Evolutionary conservation across 2,113 vertebrate species (phyloP).

Genomic region (Haemorhous mexicanus): DNA sequence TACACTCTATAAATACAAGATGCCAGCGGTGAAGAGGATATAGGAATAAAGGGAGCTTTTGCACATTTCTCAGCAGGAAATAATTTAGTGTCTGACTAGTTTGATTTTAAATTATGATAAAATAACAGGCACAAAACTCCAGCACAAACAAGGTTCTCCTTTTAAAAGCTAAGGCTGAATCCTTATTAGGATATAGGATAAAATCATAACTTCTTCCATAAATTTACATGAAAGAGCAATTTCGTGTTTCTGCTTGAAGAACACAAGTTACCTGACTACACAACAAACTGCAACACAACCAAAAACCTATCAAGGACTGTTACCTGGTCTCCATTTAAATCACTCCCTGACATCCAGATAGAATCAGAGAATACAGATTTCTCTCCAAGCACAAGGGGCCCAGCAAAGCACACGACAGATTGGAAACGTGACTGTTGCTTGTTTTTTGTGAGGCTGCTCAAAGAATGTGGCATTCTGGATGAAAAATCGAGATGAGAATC

Average conservation of each 20-base stretch:
- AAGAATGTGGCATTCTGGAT: neutral
- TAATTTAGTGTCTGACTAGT: constrained; percentile 34
- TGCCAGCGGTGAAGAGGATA: constrained; percentile 42
- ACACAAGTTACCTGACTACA: constrained; percentile 31
- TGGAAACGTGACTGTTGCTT: neutral
- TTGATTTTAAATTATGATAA: constrained; percentile 58
- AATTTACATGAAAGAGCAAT: constrained; percentile 2
- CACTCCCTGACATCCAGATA: neutral
- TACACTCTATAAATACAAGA: constrained; percentile 32
- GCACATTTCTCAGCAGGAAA: constrained; percentile 48
- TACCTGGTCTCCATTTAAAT: neutral
- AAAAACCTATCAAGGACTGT: neutral
- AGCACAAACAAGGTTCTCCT: neutral
- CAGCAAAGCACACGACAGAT: neutral
- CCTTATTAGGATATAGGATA: constrained; percentile 28
- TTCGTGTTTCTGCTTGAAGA: neutral
- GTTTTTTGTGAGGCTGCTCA: neutral
- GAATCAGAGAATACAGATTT: neutral
- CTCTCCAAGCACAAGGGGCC: neutral
- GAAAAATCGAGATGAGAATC: neutral
- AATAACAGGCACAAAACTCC: constrained; percentile 23
- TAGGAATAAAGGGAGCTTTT: constrained; percentile 34
- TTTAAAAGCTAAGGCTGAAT: neutral
- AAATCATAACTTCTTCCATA: constrained; percentile 23
- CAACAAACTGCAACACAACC: neutral